Base-by-base conservation (phyloP, 2,888 invertebrate species). In the Anorthoa munda region DNA sequence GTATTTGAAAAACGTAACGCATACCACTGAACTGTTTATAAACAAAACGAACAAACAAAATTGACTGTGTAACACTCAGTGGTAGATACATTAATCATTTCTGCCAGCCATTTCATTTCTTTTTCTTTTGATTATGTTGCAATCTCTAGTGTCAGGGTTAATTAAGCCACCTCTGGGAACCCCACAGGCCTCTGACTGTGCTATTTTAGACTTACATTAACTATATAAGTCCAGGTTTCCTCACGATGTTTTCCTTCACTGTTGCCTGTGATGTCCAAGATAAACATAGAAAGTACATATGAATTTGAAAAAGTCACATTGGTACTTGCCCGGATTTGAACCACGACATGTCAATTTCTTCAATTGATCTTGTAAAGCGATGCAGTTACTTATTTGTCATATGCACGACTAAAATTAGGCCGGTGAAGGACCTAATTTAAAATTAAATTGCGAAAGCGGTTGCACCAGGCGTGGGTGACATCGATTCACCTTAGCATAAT, bases 361-460 rank as follows among this genome's bases (percentile, higher is more conserved):
- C 18, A 59, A 58, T 65, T 61, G 60, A 79, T 73, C 73, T 72
- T 79, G 59, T 26, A 2, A 2, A 50, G 13, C 45, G 23, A 53
- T 58, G 58, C 66, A 82, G 61, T 61, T 79, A 70, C 58, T 56
- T 45, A 31, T 50, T 58, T 21, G 45, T 55, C 23, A 51, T 15
- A 51, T 17, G 23, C 17, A 17, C 11, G 15, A n/a, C 17, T 18
- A 18, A 69, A 77, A 82, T 82, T 69, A 21, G 63, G 59, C 3
- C 58, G 51, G 7, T 18, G 0, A 45, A 13, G 55, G 26, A 17
- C 15, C 13, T 18, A 45, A 72, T 67, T 75, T 53, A 45, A 75
- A 39, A 75, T 21, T 2, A 51, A n/a, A 45, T 55, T 50, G n/a
- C 17, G 23, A 66, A 66, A 63, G 23, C 18, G 7, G 5, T 73